These are phyloP conservation scores for Grantiella picta DNA, from an alignment of 2,113 vertebrate genomes.

Conservation along the genomic window DNA sequence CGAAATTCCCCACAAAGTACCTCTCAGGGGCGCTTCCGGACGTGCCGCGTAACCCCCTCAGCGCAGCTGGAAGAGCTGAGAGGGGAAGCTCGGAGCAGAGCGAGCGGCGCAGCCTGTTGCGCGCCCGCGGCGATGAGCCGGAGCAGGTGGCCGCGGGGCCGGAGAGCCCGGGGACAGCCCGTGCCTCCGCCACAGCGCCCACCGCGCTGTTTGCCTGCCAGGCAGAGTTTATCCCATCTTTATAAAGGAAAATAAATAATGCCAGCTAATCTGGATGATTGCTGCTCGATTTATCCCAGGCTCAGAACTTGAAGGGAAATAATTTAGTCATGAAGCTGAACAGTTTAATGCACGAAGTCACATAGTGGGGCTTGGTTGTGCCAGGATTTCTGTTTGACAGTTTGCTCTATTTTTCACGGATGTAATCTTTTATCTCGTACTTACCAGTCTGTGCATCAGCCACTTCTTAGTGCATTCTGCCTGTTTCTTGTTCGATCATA, in stretches of 20 bases:
- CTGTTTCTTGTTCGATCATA: neutral
- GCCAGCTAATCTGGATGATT: neutral
- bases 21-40: neutral
- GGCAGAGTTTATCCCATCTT: fast-evolving
- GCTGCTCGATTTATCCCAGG: neutral
- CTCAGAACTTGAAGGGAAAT: neutral
- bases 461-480: neutral
- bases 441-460: neutral
- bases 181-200: neutral
- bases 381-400: too few species aligned
- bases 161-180: neutral
- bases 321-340: neutral
- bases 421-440: neutral
- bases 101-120: neutral
- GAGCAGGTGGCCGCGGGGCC: neutral
- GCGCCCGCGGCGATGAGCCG: fast-evolving
- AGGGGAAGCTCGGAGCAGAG: fast-evolving
- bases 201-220: fast-evolving
- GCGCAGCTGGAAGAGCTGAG: fast-evolving
- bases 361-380: fast-evolving
- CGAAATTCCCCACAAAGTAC: fast-evolving
- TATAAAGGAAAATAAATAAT: too few species aligned
- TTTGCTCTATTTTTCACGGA: neutral
- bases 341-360: fast-evolving
- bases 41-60: fast-evolving